Base-by-base conservation (phyloP, 2,113 vertebrate species). In the Varanus komodoensis region DNA sequence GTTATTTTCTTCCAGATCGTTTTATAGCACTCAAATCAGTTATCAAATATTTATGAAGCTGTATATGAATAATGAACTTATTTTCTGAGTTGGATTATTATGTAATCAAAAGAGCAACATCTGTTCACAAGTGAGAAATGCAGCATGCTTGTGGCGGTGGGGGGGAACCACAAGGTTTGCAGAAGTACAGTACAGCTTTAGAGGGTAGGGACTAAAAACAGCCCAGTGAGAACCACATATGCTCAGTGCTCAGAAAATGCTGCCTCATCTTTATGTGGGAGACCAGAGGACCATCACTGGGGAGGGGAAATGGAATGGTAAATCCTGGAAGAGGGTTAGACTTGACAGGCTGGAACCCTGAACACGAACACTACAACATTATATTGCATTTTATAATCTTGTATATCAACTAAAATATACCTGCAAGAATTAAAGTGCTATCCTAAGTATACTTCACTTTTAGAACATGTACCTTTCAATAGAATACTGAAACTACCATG, bases 321-420 rank as follows among this genome's bases (percentile, higher is more conserved):
- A 57, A 54, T 81, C 29, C 29, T 54, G n/a, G 6, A 81, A 57
- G 38, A 32, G 57, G 54, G 52, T 21, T 44, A 82, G n/a, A 57
- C 32, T 6, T 68, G 34, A 14, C 2, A 48, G 29, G 27, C 14
- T 69, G 38, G 38, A 84, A 29, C 57, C 25, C 29, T 84, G 48
- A 69, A 84, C 21, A 8, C 7, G 19, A 5, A 54, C 23, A 44
- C 19, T 54, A 8, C 32, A 86, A 54, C 69, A 61, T 8, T 75
- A 75, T 27, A 86, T 86, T 75, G 29, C 48, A 54, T 86, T 73
- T 86, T 86, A 67, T 84, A 38, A 25, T 67, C 34, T 44, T 83
- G 12, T 44, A 52, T 88, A 78, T 80, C 64, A 88, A 14, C 48
- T 67, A n/a, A 88, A 75, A 64, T 9, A 29, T 25, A n/a, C 29